Base-by-base conservation (phyloP, 1,140 invertebrate species). In the Mylabris phalerata region DNA sequence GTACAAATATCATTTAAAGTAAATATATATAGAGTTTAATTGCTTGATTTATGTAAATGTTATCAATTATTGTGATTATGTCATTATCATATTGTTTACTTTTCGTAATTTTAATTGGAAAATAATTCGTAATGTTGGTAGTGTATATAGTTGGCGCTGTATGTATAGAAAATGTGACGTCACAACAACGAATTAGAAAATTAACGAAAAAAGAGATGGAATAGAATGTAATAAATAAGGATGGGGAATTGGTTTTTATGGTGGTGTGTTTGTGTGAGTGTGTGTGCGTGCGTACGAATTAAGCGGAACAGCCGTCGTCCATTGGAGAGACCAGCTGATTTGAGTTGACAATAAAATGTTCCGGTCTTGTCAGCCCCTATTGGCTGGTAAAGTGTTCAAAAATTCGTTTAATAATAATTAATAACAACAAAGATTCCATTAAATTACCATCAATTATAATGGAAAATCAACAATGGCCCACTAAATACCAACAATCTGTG, bases 341-440 rank as follows among this genome's bases (percentile, higher is more conserved):
- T 64, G 51, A 69, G 64, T 69, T 71, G 70, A 68, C 67, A 69
- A 68, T 69, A 71, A 70, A 70, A 71, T 70, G 70, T 67, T 69
- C 67, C 67, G 70, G 70, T 71, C 54, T 62, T 57, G 51, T 60
- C 56, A 54, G 49, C 50, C 47, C 52, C 55, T 68, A 61, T 59
- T 60, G 50, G 60, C 61, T 62, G 59, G 63, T 64, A 69, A 66
- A 67, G 62, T 67, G 62, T 61, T 55, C 49, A 65, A 70, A 68
- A 66, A 50, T 51, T 54, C 19, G 67, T 68, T 56, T 49, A 57
- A 55, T 60, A 59, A 26, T 32, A 46, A 49, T 46, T 25, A 55
- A 57, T 66, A 64, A 39, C 59, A 48, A 62, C 41, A 68, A 56
- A 61, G 60, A 57, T 9, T 40, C 55, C 44, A 26, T 48, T 51